Evolutionary conservation across 2,113 vertebrate species (phyloP).

Genomic region (Notiomystis cincta): DNA sequence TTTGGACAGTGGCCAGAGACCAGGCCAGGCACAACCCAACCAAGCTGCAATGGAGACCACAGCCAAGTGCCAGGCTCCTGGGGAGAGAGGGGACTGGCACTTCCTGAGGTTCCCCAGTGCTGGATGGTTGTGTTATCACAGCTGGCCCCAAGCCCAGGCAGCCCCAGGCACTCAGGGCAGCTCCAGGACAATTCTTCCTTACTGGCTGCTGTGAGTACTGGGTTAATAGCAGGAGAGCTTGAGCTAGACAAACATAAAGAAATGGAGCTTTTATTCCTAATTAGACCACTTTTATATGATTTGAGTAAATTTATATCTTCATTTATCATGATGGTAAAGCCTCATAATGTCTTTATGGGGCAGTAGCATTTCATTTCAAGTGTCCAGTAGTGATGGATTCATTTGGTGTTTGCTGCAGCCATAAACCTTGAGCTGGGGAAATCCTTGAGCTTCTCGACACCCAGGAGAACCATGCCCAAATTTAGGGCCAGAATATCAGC

Average conservation of each 20-base stretch:
- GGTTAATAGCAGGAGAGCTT: neutral
- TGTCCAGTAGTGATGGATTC: neutral
- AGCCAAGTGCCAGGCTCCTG: neutral
- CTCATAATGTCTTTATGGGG: slow-evolving; percentile 12
- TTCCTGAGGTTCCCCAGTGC: neutral
- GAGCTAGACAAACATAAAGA: neutral
- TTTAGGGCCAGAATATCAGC: neutral
- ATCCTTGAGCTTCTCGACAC: neutral
- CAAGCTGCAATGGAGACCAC: neutral
- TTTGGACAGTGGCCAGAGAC: neutral
- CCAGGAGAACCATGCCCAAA: neutral
- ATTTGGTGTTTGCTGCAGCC: neutral
- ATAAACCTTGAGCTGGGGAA: neutral
- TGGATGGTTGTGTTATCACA: neutral
- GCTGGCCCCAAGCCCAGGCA: neutral
- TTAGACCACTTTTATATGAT: neutral
- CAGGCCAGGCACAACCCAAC: neutral
- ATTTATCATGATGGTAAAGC: neutral
- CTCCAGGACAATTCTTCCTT: neutral
- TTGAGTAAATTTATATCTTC: slow-evolving; percentile 8
- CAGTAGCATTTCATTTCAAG: slow-evolving; percentile 37
- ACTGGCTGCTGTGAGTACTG: neutral
- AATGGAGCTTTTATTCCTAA: slow-evolving; percentile 36
- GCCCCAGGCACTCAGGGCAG: neutral
- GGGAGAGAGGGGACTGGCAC: neutral